Conservation (phyloP, 35 echinoderm and acorn worm genomes). For the Diadema setosum region DNA sequence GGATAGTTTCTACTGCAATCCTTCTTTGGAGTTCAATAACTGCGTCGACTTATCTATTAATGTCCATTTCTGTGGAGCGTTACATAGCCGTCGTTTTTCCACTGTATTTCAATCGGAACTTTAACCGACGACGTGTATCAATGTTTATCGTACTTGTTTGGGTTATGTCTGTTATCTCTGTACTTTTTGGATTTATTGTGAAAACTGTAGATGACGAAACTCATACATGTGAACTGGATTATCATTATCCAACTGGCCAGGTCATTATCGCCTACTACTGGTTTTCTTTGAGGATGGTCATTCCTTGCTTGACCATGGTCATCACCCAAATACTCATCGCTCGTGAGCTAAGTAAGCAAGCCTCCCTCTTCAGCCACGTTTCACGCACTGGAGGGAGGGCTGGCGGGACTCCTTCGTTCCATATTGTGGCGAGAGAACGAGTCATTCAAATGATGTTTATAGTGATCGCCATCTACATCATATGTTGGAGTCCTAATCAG, state of each 20-base stretch:
- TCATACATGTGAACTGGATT: not conserved
- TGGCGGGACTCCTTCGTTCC: not conserved
- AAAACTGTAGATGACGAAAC: not conserved
- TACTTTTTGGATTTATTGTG: not conserved
- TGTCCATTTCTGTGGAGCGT: conserved; percentile 23
- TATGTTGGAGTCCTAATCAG: conserved; percentile 25
- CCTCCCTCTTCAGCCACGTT: not conserved
- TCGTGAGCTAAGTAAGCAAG: not conserved
- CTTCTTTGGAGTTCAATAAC: conserved; percentile 7
- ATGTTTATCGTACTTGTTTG: not conserved
- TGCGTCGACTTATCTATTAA: conserved; percentile 5
- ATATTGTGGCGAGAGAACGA: not conserved
- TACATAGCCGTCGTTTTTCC: conserved; percentile 19
- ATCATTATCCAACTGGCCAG: not conserved
- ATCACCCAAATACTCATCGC: not conserved
- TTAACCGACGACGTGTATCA: not conserved
- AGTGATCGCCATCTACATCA: conserved; percentile 29
- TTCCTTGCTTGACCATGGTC: not conserved
- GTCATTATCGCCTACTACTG: not conserved
- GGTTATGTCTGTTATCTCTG: not conserved
- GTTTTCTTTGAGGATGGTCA: not conserved
- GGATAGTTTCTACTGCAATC: not conserved
- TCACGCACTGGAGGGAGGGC: not conserved
- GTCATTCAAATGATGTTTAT: conserved; percentile 26
- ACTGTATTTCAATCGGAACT: not conserved